Evolutionary conservation across 2,888 invertebrate genomes (phyloP).

Genomic region (Stratiomys singularior): DNA sequence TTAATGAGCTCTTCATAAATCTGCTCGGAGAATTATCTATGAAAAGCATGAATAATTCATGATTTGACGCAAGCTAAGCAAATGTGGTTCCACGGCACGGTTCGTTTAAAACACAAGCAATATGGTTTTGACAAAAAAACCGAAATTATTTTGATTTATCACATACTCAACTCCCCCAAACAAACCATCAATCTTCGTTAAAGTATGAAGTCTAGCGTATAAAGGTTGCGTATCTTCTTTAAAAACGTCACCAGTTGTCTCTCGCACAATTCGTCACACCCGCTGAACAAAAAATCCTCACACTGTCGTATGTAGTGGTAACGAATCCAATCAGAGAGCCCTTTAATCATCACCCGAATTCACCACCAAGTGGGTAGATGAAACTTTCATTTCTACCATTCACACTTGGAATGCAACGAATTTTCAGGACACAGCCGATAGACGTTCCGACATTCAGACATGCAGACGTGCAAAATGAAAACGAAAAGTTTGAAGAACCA

Average conservation of each 20-base stretch:
- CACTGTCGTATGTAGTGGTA: background rate
- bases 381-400: background rate
- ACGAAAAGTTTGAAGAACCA: background rate
- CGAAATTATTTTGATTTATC: background rate
- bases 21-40: too few relatives aligned
- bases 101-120: background rate
- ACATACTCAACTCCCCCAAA: background rate
- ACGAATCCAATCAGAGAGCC: conserved; percentile 25
- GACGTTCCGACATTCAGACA: background rate
- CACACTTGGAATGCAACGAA: background rate
- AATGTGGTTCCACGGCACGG: too few relatives aligned
- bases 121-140: background rate
- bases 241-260: conserved; percentile 17
- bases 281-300: conserved; percentile 17
- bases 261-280: conserved; percentile 18
- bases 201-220: conserved; percentile 9
- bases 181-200: conserved; percentile 37
- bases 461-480: conserved; percentile 7
- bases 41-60: too few relatives aligned
- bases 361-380: conserved; percentile 11
- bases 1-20: too few relatives aligned
- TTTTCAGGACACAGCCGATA: background rate
- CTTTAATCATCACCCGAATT: conserved; percentile 26
- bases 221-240: background rate
- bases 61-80: too few relatives aligned